Percentiles rank a stretch among this genome's conserved stretches.
phyloP scores from a whole-genome alignment of 2,888 invertebrate genomes.

The Troides oblongomaculatus region DNA sequence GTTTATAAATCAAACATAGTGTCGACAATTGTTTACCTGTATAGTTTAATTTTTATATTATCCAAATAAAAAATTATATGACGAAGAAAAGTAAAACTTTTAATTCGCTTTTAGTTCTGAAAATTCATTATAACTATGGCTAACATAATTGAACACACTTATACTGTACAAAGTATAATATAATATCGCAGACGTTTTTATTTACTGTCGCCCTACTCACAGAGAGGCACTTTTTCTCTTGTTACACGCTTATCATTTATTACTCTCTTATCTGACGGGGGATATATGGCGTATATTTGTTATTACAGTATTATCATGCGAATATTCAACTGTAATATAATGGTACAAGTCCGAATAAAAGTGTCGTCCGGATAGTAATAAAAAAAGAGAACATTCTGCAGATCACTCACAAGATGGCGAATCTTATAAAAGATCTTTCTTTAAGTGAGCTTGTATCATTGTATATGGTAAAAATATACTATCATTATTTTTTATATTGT shows the following conservation, averaged over 20 bases:
- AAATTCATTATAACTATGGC: neutral
- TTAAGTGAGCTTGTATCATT: slow-evolving; percentile 14
- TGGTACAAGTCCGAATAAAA: slow-evolving; percentile 20
- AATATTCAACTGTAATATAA: slow-evolving; percentile 27
- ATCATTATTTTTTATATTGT: neutral
- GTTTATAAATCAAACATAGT: no score
- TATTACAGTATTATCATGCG: slow-evolving; percentile 39
- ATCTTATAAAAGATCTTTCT: slow-evolving; percentile 9
- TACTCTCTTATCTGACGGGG: slow-evolving; percentile 50
- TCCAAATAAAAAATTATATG: no score
- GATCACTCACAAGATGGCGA: slow-evolving; percentile 19
- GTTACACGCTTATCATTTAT: slow-evolving; percentile 62
- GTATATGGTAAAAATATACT: neutral
- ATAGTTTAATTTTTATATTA: no score
- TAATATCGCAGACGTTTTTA: slow-evolving; percentile 22
- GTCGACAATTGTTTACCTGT: no score
- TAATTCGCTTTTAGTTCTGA: neutral
- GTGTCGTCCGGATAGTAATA: slow-evolving; percentile 28
- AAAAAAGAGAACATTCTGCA: slow-evolving; percentile 14
- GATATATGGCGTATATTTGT: slow-evolving; percentile 42
- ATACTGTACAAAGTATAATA: slow-evolving; percentile 1
- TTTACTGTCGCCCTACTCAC: slow-evolving; percentile 39
- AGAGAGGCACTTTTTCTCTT: slow-evolving; percentile 40
- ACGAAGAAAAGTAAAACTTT: neutral
- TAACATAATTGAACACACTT: slow-evolving; percentile 8